phyloP scores from a whole-genome alignment of 2,113 vertebrate species.

The Gallinago media region DNA sequence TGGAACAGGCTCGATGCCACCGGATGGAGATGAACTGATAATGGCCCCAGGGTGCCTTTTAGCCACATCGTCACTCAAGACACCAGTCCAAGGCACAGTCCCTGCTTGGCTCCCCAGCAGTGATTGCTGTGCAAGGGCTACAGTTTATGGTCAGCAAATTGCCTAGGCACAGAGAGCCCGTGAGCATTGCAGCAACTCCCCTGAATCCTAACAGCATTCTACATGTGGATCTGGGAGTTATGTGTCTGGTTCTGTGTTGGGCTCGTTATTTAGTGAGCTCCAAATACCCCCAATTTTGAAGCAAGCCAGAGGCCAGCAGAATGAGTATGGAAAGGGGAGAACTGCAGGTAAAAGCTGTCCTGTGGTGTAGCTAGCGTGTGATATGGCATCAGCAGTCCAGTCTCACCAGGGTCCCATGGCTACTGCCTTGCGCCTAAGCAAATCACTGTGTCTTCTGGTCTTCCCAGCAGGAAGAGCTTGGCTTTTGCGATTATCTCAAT shows the following conservation, averaged over 20 bases:
- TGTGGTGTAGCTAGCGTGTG: accelerated
- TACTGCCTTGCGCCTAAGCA: background rate
- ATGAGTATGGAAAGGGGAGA: background rate
- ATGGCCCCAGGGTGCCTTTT: background rate
- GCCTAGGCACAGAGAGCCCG: background rate
- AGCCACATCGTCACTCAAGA: background rate
- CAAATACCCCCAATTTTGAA: background rate
- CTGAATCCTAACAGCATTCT: background rate
- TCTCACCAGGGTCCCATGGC: background rate
- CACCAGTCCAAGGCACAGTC: background rate
- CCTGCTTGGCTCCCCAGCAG: background rate
- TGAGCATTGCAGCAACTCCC: background rate
- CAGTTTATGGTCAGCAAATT: background rate
- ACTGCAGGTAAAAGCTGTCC: background rate
- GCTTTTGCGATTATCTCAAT: background rate
- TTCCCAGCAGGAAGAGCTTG: background rate
- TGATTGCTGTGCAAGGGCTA: background rate
- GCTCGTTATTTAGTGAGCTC: background rate
- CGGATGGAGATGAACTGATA: background rate
- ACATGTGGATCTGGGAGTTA: background rate
- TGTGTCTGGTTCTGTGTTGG: background rate
- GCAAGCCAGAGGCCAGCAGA: background rate
- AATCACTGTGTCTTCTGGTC: background rate
- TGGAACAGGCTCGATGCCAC: background rate
- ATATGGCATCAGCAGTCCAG: background rate